Conservation (phyloP, 1,140 invertebrate genomes). For the Ruditapes philippinarum region DNA sequence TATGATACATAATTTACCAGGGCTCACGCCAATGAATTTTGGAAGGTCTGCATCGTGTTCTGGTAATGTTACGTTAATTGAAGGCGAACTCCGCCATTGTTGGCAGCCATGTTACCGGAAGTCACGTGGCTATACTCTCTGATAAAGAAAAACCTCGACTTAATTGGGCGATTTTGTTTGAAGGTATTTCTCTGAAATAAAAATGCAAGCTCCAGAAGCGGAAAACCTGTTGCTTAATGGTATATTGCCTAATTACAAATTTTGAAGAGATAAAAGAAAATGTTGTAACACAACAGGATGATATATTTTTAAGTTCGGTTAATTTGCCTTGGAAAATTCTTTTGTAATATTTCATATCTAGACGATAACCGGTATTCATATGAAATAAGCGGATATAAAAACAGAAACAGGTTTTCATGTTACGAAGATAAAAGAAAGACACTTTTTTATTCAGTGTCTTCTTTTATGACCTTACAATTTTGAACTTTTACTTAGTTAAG, state of each 20-base stretch:
- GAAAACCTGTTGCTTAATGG: constrained; percentile 19
- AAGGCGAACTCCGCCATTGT: constrained; percentile 49
- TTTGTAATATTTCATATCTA: background rate
- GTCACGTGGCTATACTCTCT: constrained; percentile 20
- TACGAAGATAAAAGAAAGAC: too few species aligned
- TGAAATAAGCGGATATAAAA: background rate
- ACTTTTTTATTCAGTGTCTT: too few species aligned
- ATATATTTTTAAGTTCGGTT: constrained; percentile 20
- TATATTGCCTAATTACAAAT: background rate
- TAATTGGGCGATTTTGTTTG: constrained; percentile 42
- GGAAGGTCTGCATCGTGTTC: constrained; percentile 40
- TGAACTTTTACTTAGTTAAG: too few species aligned
- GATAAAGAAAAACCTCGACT: constrained; percentile 36
- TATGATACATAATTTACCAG: constrained; percentile 53
- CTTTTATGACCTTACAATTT: too few species aligned
- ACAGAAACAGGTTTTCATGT: too few species aligned
- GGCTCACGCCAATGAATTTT: constrained; percentile 20
- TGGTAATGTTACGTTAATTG: constrained; percentile 36
- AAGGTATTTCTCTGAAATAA: background rate
- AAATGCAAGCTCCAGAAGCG: constrained; percentile 26
- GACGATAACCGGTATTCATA: background rate
- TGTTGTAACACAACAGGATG: background rate
- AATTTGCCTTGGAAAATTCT: constrained; percentile 25
- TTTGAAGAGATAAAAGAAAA: constrained; percentile 13
- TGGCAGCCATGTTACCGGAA: constrained; percentile 28